Conservation (phyloP, 1,140 invertebrate genomes). For the Centruroides sculpturatus region DNA sequence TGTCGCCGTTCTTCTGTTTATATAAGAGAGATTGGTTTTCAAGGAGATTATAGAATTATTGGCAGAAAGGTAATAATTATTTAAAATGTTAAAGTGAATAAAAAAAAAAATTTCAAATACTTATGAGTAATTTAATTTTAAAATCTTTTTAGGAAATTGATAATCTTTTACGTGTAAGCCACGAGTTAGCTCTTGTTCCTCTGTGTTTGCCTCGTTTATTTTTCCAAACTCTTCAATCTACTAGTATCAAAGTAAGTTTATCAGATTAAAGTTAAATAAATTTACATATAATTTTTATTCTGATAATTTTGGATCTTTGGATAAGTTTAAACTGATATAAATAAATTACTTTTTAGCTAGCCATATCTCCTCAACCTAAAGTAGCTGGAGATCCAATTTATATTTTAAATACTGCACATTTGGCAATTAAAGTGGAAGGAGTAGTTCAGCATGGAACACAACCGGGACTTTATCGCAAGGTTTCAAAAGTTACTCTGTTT, state of each 20-base stretch:
- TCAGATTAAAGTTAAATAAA: neutral
- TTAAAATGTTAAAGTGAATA: no score
- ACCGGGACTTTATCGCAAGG: slow-evolving; percentile 48
- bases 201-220: slow-evolving; percentile 67
- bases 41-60: slow-evolving; percentile 11
- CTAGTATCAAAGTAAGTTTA: slow-evolving; percentile 43
- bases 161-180: slow-evolving; percentile 47
- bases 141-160: slow-evolving; percentile 45
- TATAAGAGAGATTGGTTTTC: slow-evolving; percentile 9
- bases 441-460: slow-evolving; percentile 50
- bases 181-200: slow-evolving; percentile 46
- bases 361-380: slow-evolving; percentile 66
- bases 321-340: no score
- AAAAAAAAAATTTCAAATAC: no score
- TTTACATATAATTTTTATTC: no score
- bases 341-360: slow-evolving; percentile 37
- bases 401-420: slow-evolving; percentile 53
- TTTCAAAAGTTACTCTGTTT: slow-evolving; percentile 43
- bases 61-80: slow-evolving; percentile 2
- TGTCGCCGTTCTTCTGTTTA: slow-evolving; percentile 5
- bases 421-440: slow-evolving; percentile 74
- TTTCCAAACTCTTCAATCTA: slow-evolving; percentile 73
- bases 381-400: slow-evolving; percentile 54
- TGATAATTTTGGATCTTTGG: no score
- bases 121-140: no score